Conservation (phyloP, 1,140 invertebrate genomes). For the Bemisia tabaci region DNA sequence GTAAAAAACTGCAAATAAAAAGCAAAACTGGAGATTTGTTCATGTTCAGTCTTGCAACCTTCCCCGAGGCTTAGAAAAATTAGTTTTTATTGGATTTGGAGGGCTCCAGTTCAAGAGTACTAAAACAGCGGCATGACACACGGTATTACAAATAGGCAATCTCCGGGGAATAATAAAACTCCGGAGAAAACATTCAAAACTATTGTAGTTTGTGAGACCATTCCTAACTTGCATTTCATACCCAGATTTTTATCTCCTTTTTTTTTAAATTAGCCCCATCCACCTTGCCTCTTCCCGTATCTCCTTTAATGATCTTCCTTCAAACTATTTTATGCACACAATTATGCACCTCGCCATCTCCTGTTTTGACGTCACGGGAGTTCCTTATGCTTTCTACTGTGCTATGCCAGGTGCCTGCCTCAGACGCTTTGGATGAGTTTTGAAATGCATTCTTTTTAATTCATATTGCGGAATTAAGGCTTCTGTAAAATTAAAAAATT, state of each 20-base stretch:
- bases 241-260: background rate
- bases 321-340: background rate
- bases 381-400: background rate
- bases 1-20: no score
- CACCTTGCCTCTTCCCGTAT: background rate
- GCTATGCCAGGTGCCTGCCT: no score
- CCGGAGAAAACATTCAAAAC: background rate
- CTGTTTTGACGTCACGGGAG: background rate
- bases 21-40: no score
- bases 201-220: background rate
- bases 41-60: no score
- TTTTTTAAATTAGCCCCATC: background rate
- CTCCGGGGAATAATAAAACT: background rate
- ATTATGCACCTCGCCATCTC: background rate
- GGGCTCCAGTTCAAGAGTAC: no score
- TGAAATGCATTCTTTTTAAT: no score
- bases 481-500: no score
- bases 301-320: background rate
- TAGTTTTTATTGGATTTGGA: background rate
- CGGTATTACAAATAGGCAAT: background rate
- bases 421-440: no score
- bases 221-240: background rate
- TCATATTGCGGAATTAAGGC: no score
- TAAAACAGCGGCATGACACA: background rate
- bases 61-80: no score